Evolutionary conservation across 2,888 invertebrate genomes (phyloP).

Genomic region (Nomada flava): DNA sequence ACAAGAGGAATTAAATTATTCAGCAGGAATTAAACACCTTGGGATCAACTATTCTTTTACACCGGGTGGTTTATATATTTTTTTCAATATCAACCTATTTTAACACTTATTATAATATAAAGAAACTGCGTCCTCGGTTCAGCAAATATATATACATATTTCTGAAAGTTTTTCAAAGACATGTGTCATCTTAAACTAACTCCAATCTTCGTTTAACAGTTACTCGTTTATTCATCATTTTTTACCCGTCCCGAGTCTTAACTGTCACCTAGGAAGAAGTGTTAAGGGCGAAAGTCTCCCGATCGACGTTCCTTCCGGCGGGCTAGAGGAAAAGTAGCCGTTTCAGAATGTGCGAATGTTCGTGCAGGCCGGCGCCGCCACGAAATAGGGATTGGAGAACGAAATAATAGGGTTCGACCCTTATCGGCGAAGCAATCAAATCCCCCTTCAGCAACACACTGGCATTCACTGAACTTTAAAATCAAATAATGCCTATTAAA

Average conservation of each 20-base stretch:
- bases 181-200: neutral
- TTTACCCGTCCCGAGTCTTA: neutral
- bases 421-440: constrained; percentile 82
- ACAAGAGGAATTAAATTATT: too few species aligned
- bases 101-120: too few species aligned
- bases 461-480: constrained; percentile 84
- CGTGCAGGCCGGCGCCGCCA: constrained; percentile 32
- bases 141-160: too few species aligned
- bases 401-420: constrained; percentile 82
- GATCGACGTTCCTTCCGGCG: constrained; percentile 39
- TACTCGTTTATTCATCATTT: neutral
- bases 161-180: too few species aligned
- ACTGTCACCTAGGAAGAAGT: neutral
- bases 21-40: too few species aligned
- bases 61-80: too few species aligned
- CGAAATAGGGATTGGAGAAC: constrained; percentile 72
- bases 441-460: constrained; percentile 80
- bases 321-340: constrained; percentile 61
- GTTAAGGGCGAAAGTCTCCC: neutral
- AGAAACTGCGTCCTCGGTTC: too few species aligned
- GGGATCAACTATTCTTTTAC: too few species aligned
- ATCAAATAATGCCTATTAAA: constrained; percentile 84
- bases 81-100: too few species aligned
- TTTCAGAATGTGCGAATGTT: constrained; percentile 63
- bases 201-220: neutral